Conservation (phyloP, 2,797 vertebrate species). For the Poecilia wingei region DNA sequence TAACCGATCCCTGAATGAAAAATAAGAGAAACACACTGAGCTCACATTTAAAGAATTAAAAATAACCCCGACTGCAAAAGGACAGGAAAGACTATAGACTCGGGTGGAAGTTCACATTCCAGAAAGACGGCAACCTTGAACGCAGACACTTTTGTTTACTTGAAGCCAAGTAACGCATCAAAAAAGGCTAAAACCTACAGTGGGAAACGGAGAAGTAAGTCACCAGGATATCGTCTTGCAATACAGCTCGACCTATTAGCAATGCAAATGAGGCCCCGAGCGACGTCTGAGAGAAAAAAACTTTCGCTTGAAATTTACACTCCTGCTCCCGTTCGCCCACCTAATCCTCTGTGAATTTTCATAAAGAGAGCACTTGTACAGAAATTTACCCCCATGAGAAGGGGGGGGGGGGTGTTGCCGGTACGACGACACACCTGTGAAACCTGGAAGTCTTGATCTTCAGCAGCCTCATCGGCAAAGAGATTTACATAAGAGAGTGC, state of each 20-base stretch:
- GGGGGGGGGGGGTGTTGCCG: constrained; percentile 11
- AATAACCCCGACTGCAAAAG: not conserved
- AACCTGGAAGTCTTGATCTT: constrained; percentile 66
- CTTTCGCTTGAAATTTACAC: constrained; percentile 49
- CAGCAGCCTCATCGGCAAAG: constrained; percentile 56
- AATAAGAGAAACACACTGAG: no score
- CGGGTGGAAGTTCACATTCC: not conserved
- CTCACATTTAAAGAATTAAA: not conserved
- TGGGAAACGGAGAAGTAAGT: constrained; percentile 11
- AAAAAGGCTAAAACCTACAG: constrained; percentile 1
- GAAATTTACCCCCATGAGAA: constrained; percentile 47
- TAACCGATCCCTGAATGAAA: not conserved
- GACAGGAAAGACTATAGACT: not conserved
- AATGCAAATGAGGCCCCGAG: constrained; percentile 61
- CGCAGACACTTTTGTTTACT: no score
- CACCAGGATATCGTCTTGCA: constrained; percentile 30
- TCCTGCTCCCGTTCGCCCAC: constrained; percentile 56
- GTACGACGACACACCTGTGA: constrained; percentile 44
- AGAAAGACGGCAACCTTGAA: not conserved
- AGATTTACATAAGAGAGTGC: constrained; percentile 57
- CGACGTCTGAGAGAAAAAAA: constrained; percentile 43
- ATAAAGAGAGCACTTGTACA: constrained; percentile 54
- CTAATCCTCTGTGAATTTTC: constrained; percentile 41
- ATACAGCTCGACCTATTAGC: constrained; percentile 44
- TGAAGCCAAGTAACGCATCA: not conserved